phyloP scores from a whole-genome alignment of 2,113 vertebrate genomes.

The Dendrocopos noguchii region DNA sequence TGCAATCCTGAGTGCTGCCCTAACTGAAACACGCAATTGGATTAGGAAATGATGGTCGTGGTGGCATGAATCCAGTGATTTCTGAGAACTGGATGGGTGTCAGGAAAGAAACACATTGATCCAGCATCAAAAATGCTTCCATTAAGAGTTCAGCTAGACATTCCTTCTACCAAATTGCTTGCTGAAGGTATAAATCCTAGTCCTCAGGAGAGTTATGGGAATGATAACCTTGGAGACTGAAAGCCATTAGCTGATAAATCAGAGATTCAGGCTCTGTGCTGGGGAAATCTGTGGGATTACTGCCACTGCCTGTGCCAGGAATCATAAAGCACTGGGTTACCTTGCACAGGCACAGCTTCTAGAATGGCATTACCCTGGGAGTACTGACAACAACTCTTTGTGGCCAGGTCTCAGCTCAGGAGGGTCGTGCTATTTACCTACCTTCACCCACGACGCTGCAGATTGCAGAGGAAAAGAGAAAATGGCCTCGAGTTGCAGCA shows the following conservation, averaged over 20 bases:
- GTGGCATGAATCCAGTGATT: neutral
- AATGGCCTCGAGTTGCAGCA: too few relatives aligned
- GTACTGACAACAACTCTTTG: neutral
- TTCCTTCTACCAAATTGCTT: neutral
- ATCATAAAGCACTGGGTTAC: neutral
- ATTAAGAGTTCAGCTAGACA: neutral
- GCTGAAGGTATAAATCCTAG: neutral
- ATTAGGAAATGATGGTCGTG: neutral
- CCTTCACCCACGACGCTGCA: neutral
- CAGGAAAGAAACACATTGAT: neutral
- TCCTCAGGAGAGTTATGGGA: neutral
- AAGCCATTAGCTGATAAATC: neutral
- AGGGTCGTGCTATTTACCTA: neutral
- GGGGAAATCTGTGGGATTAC: neutral
- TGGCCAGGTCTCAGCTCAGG: neutral
- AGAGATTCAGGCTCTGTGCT: neutral
- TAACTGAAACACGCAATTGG: neutral
- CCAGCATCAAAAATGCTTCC: neutral
- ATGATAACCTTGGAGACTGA: neutral
- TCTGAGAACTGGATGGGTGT: neutral
- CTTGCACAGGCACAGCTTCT: neutral
- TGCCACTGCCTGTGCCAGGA: accelerated
- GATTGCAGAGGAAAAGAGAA: neutral
- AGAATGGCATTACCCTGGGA: neutral
- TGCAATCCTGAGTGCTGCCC: neutral